A percentile compares a stretch with the other conserved stretches of the same genome.
These are phyloP conservation scores for Sturmia bella DNA, from an alignment of 2,888 invertebrate genomes.

Conservation along the genomic window DNA sequence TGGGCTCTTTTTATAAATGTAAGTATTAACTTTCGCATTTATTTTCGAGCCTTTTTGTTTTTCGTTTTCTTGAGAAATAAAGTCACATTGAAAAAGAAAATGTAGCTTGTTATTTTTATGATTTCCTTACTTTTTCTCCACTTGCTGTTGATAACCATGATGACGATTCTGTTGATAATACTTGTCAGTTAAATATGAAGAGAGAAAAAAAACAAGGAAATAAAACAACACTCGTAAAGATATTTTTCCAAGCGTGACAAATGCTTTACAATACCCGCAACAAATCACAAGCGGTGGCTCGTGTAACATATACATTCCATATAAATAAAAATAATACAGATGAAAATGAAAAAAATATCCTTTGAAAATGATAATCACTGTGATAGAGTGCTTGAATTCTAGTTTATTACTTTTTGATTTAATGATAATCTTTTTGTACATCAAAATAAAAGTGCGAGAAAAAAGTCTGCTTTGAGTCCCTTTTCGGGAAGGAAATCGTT, in stretches of 20 bases:
- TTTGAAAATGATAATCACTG: slow-evolving; percentile 53
- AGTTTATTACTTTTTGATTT: slow-evolving; percentile 62
- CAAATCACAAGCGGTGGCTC: slow-evolving; percentile 26
- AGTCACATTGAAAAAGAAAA: slow-evolving; percentile 10
- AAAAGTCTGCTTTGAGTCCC: no score
- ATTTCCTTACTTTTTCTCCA: slow-evolving; percentile 1
- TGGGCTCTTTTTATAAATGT: neutral
- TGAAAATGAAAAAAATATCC: slow-evolving; percentile 16
- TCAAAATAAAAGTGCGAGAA: slow-evolving; percentile 8
- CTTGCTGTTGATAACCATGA: slow-evolving; percentile 24
- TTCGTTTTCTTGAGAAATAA: neutral
- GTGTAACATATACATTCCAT: slow-evolving; percentile 1
- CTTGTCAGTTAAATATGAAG: slow-evolving; percentile 25
- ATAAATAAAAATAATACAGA: slow-evolving; percentile 9
- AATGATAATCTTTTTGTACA: slow-evolving; percentile 57
- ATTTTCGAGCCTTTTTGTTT: neutral
- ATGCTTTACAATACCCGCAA: slow-evolving; percentile 40
- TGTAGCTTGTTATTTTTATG: slow-evolving; percentile 17
- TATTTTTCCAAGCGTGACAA: slow-evolving; percentile 66
- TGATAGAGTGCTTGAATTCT: slow-evolving; percentile 43
- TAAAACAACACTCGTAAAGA: slow-evolving; percentile 49
- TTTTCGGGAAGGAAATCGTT: no score
- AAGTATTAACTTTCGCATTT: slow-evolving; percentile 22
- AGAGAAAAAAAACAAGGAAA: slow-evolving; percentile 6
- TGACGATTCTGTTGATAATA: slow-evolving; percentile 58